These are phyloP conservation scores for Dendrocincla fuliginosa DNA, from an alignment of 2,797 vertebrate genomes.

Conservation along the genomic window DNA sequence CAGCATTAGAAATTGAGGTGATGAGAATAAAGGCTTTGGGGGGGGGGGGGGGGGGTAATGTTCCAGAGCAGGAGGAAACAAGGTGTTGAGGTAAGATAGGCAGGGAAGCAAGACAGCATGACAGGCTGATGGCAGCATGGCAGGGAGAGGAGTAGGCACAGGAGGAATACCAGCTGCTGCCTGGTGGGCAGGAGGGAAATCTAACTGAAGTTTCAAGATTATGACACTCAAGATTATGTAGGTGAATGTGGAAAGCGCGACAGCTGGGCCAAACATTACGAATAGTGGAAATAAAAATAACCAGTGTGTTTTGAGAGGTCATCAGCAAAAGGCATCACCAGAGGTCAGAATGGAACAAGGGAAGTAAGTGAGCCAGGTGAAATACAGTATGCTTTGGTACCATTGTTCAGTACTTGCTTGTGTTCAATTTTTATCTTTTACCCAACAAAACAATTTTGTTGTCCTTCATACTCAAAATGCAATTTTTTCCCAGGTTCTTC, in stretches of 20 bases:
- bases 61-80: background rate
- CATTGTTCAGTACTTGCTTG: background rate
- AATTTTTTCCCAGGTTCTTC: background rate
- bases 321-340: background rate
- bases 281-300: background rate
- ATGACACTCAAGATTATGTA: background rate
- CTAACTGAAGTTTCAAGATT: background rate
- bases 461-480: background rate
- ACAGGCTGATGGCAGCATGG: accelerated
- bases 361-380: background rate
- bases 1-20: accelerated
- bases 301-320: background rate
- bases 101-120: background rate
- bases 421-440: background rate
- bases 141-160: background rate
- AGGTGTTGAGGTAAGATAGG: background rate
- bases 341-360: background rate
- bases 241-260: background rate
- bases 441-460: background rate
- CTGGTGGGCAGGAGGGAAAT: background rate
- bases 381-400: background rate
- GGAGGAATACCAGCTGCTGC: background rate
- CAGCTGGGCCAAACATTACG: background rate
- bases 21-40: background rate
- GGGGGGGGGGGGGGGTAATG: background rate